Evolutionary conservation across 2,888 invertebrate species (phyloP), one percentile per base, ranked within the genome.

Genomic region (Nemurella pictetii): DNA sequence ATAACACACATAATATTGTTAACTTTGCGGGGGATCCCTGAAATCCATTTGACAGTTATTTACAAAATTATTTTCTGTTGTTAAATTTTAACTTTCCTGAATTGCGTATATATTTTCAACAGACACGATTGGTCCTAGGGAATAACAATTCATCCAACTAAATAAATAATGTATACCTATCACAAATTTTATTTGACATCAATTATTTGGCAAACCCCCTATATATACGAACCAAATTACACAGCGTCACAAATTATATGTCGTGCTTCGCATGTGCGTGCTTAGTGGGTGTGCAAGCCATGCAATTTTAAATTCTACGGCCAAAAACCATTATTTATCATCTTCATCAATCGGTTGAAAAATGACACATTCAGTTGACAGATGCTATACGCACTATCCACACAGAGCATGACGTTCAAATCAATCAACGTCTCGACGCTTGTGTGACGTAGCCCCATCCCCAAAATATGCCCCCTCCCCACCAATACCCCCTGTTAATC

Each of bases 351-450:
- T 75, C 36, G 74, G 9, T 25, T 30, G 29, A 81, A 32, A 75
- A 83, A 83, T 82, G 80, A 88, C 89, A 89, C 89, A 89, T 89
- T 89, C 89, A 89, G 90, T 89, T 81, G 80, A 36, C 80, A 81
- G 80, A 81, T 81, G 80, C 80, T 81, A 26, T 89, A 88, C 88
- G 88, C 87, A 87, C 87, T 87, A 88, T 89, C 89, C 89, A 89
- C 89, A 89, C 88, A 90, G 89, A 88, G 89, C 89, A 89, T 89
- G 89, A 86, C 88, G 88, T 88, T 89, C 89, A 86, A 86, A 87
- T 87, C 87, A 87, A 87, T 87, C 87, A 87, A 86, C 86, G 87
- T 87, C 87, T 72, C 85, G 85, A 85, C 85, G 85, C 84, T 36
- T 32, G 78, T 36, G 78, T 81, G 80, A 81, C 32, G 78, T 80